Evolutionary conservation across 2,888 invertebrate species (phyloP).

Genomic region (Baronia brevicornis): DNA sequence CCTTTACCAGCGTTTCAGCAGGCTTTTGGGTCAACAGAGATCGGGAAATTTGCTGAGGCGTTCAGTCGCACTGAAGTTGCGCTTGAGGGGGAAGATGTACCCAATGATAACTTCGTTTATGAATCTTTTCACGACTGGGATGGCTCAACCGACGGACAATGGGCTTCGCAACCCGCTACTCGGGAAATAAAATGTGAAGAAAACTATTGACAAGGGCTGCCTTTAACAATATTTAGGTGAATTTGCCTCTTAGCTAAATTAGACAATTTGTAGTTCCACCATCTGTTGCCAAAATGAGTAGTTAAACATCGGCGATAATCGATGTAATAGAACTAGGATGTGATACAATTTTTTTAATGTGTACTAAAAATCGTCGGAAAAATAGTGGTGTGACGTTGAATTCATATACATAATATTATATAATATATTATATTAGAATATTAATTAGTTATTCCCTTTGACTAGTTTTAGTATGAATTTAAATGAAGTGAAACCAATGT

Average conservation of each 20-base stretch:
- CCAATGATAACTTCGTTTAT: slow-evolving; percentile 53
- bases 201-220: slow-evolving; percentile 46
- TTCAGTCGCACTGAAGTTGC: slow-evolving; percentile 77
- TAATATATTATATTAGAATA: slow-evolving; percentile 25
- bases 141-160: slow-evolving; percentile 48
- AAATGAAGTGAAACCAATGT: slow-evolving; percentile 40
- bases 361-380: slow-evolving; percentile 50
- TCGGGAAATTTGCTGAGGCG: slow-evolving; percentile 87
- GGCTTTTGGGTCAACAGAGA: slow-evolving; percentile 90
- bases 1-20: slow-evolving; percentile 89
- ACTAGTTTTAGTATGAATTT: slow-evolving; percentile 62
- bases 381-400: slow-evolving; percentile 69
- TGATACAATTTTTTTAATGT: slow-evolving; percentile 60
- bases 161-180: slow-evolving; percentile 52
- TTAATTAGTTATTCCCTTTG: slow-evolving; percentile 33
- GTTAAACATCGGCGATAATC: slow-evolving; percentile 41
- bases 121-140: slow-evolving; percentile 66
- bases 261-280: slow-evolving; percentile 68
- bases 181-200: slow-evolving; percentile 70
- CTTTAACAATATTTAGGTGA: slow-evolving; percentile 49
- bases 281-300: slow-evolving; percentile 73
- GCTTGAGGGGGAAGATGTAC: slow-evolving; percentile 50
- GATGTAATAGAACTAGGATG: slow-evolving; percentile 62
- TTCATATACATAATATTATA: slow-evolving; percentile 47
- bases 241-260: slow-evolving; percentile 57